Evolutionary conservation across 2,113 vertebrate genomes (phyloP), one percentile per base, ranked within the genome.

Genomic region (Macaca nemestrina): DNA sequence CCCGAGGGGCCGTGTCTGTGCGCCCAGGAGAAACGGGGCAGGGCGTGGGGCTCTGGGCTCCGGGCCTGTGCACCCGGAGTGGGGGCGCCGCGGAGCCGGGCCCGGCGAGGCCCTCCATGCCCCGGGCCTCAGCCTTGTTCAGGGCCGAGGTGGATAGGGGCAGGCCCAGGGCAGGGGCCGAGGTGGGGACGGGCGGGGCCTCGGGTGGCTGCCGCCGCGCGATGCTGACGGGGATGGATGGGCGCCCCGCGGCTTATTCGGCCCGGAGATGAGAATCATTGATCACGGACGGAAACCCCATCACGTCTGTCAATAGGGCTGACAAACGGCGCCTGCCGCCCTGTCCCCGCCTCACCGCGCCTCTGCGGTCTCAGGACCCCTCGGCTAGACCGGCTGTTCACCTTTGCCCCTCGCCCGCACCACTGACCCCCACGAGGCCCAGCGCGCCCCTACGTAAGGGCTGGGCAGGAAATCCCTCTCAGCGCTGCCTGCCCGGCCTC

Each of bases 221-320:
- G 10, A 79, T 82, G 86, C 97, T 98, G 98, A 98, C 97, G 97
- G 96, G 97, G 98, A 98, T 97, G 96, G 97, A 98, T 98, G 98
- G 97, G 96, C 92, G 96, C 98, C 98, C 96, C 95, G 97, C 80
- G 97, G 98, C 97, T 98, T 97, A 95, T 98, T 98, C 96, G 96
- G 97, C 97, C 98, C n/a, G 95, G 98, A 98, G 98, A 98, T 98
- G 98, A 98, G 98, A 97, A 98, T 98, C 97, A 98, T 98, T 98
- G 98, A 98, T 98, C 98, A 98, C 97, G 93, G 97, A 98, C 96
- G 97, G 97, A 98, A 98, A 97, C 97, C 97, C 98, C 96, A 97
- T 98, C 97, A 97, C 97, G 95, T 98, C 97, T 98, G 97, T 98
- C 97, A 98, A 98, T 98, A 97, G 96, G 92, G 81, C 92, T 98